These are phyloP conservation scores for Graphium colonna DNA, from an alignment of 2,888 invertebrate genomes.

Conservation along the genomic window DNA sequence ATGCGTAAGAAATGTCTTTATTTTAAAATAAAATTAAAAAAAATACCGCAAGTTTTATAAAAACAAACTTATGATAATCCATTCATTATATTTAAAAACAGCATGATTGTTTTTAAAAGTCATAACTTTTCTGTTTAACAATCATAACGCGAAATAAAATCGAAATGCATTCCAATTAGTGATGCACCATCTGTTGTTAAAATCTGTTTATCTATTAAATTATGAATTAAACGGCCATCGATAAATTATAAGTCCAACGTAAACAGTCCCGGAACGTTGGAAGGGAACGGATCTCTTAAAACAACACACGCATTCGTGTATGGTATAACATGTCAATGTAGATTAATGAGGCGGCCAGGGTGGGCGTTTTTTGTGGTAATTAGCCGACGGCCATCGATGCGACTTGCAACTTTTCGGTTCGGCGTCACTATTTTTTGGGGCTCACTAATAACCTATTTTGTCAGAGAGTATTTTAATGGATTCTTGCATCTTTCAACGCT, in stretches of 20 bases:
- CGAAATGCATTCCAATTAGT: too few relatives aligned
- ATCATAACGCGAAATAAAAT: too few relatives aligned
- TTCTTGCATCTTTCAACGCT: not conserved
- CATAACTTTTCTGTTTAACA: too few relatives aligned
- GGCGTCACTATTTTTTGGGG: constrained; percentile 5
- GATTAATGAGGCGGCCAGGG: constrained; percentile 64
- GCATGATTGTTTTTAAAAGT: too few relatives aligned
- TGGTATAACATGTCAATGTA: constrained; percentile 58
- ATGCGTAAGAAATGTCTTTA: too few relatives aligned
- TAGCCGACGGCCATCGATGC: constrained; percentile 37
- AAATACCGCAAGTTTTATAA: too few relatives aligned
- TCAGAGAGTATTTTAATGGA: not conserved
- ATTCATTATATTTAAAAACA: too few relatives aligned
- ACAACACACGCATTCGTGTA: constrained; percentile 12
- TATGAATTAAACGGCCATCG: not conserved
- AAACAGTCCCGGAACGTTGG: constrained; percentile 2
- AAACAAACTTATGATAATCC: too few relatives aligned
- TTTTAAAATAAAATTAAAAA: too few relatives aligned
- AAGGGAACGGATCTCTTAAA: constrained; percentile 11
- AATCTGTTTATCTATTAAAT: not conserved
- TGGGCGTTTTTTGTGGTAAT: constrained; percentile 72
- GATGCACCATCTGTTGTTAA: not conserved
- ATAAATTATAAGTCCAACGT: not conserved
- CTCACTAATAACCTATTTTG: constrained; percentile 15
- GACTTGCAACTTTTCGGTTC: not conserved